Base-by-base conservation (phyloP, 2,888 invertebrate genomes). In the Amblyteles armatorius region DNA sequence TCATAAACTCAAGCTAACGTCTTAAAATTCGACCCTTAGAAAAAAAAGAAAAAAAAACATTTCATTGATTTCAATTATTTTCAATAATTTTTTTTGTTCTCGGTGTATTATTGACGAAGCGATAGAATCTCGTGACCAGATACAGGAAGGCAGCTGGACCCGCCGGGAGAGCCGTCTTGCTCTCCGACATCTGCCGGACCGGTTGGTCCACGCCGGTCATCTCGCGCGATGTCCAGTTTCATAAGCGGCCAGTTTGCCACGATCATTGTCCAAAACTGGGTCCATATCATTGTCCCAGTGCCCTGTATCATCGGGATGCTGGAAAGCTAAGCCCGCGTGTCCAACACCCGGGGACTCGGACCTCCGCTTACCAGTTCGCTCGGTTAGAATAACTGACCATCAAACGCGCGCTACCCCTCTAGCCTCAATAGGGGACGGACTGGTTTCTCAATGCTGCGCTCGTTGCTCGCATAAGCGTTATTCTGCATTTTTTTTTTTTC, bases 161-260 rank as follows among this genome's bases (percentile, higher is more conserved):
- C 90, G 85, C 86, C 83, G 80, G 67, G 81, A 71, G 67, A 82
- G 80, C 48, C 65, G 73, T 85, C 77, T 81, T 83, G 87, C 83
- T 68, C 82, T 68, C 78, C 82, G 82, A 91, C 94, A 94, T 94
- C 94, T 94, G 94, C 93, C 91, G 88, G 90, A 91, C 92, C 85
- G 89, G 91, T 92, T 93, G 60, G 33, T 19, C 26, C 16, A 7
- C 93, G 92, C 91, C 91, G 90, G 89, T 92, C 92, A 92, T 93
- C 92, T 92, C 90, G 86, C 87, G 88, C 87, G 83, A 90, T 92
- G 90, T 91, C 92, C 92, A 91, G 91, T 91, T 89, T 89, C 85
- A 85, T 85, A 87, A 88, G 86, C 86, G 86, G 86, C 87, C 86
- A 65, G 44, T 44, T 44, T 69, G 67, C 71, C 84, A 82, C 84